Base-by-base conservation (phyloP, 1,140 invertebrate genomes). In the Druon quercuslanigerum region DNA sequence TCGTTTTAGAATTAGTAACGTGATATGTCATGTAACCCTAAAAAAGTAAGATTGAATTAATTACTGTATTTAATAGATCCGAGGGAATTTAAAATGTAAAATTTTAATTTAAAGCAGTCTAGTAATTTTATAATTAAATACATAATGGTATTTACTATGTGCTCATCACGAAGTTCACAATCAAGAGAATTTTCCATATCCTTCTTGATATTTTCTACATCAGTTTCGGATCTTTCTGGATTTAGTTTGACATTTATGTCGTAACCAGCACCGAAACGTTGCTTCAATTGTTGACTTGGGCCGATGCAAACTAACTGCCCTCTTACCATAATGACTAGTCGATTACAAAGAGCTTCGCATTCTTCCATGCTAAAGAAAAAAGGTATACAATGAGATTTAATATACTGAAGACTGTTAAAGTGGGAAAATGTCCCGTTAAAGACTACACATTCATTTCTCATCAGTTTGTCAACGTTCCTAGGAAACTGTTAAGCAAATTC, bases 271-370 rank as follows among this genome's bases (percentile, higher is more conserved):
- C 92, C 92, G 81, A 93, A 92, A 46, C 88, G 88, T 60, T 93
- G 92, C 73, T 95, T 96, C 60, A 96, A 87, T 84, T 95, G 94
- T 88, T 95, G 95, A 79, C 93, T 91, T 2, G 94, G 93, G 9
- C 95, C 95, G 75, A 96, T 89, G 79, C 95, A 96, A 80, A 93
- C 93, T 78, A 97, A 93, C 75, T 94, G 92, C 1, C 97, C 97
- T 86, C 95, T 95, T 1, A 97, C 96, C 96, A 98, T 98, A 56
- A 98, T 96, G 25, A 96, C 96, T 60, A 98, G 88, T 71, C 96
- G 89, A 33, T 95, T 95, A 85, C 97, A 98, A 5, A 98, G 91
- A 16, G 95, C 96, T 90, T 98, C 97, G 90, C 96, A 98, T 92
- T 98, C 97, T 89, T 97, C 96, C 96, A 98, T 97, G 82, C 96